Evolutionary conservation across 2,113 vertebrate genomes (phyloP), one percentile per base, ranked within the genome.

Genomic region (Vidua chalybeata): DNA sequence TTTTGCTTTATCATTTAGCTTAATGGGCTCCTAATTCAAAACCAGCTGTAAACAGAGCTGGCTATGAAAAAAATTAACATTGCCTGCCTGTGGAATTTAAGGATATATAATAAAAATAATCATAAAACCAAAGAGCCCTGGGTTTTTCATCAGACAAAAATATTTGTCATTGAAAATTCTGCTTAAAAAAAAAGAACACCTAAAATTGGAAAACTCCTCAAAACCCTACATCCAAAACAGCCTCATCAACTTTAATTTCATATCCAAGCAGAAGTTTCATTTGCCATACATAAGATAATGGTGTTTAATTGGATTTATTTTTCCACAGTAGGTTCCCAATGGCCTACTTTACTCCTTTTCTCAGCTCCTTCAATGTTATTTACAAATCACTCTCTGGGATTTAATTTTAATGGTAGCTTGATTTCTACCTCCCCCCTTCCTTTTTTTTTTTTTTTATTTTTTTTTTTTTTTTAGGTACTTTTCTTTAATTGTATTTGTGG

Each of bases 261-360:
- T 88, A 94, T 89, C 94, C 97, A 91, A 94, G 85, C 96, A 97
- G 93, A 97, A 55, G 90, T 96, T 98, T 97, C 93, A 93, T 97
- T 97, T 94, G 94, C 78, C 94, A 82, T 96, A 93, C 86, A 58
- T 86, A 94, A 4, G 31, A 97, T 97, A 98, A 98, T 97, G 77
- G 95, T 97, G 79, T 97, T 98, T 98, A 98, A 98, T 98, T 98
- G 96, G 97, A 98, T 98, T 98, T 98, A 98, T 97, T 98, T 98
- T 97, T 96, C 97, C 82, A 97, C 66, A 93, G 79, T 74, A 89
- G 80, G 91, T 91, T 97, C 94, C 35, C 68, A 96, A 92, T 97
- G 97, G 97, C 84, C 96, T 98, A 97, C 91, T 98, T 98, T 97
- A 96, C 82, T 94, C 71, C 95, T 96, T 97, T 97, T 87, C 94